Base-by-base conservation (phyloP, 2,113 vertebrate species). In the Pachypanchax playfairii region DNA sequence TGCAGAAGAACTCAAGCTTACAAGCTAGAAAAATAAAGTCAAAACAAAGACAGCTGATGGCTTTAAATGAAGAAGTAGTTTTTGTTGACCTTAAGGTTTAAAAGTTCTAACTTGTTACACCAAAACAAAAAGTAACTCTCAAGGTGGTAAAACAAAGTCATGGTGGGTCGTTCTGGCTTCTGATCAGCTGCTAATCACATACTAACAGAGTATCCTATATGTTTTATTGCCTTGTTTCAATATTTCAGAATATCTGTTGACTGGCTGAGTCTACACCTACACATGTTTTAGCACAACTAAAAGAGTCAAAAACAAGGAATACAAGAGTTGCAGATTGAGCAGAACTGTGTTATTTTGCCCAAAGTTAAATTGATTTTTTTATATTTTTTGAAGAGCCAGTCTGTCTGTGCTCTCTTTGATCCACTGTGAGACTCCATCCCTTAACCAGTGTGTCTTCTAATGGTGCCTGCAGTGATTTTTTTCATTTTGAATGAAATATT, bases 381-480 rank as follows among this genome's bases (percentile, higher is more conserved):
- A 4, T 46, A 12, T n/a, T 54, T 31, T n/a, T 14, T 46, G 20
- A 35, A 36, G 15, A 51, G 4, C 7, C 20, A 17, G 4, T 52
- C 29, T 12, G 25, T 48, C 25, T 31, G 9, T 33, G 18, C n/a
- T 58, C 20, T 12, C 38, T 53, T 29, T 21, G 48, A 59, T 25
- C 33, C 3, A 13, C 17, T 17, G 24, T 20, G 24, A 47, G 9
- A 24, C 54, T 58, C 17, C 31, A 31, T 51, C 21, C n/a, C 14
- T 28, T 51, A 33, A 58, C 20, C 20, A 39, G 17, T 7, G 1
- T 38, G 48, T 52, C 21, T 42, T 72, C 29, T 51, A 3, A 60
- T 24, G 39, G 39, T 12, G 5, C 36, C 55, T 36, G 29, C 26
- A 61, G 56, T 26, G 25, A 42, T 15, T 21, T 22, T 21, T 22